These are phyloP conservation scores for Mythimna pallens DNA, from an alignment of 2,888 invertebrate species.

Conservation along the genomic window DNA sequence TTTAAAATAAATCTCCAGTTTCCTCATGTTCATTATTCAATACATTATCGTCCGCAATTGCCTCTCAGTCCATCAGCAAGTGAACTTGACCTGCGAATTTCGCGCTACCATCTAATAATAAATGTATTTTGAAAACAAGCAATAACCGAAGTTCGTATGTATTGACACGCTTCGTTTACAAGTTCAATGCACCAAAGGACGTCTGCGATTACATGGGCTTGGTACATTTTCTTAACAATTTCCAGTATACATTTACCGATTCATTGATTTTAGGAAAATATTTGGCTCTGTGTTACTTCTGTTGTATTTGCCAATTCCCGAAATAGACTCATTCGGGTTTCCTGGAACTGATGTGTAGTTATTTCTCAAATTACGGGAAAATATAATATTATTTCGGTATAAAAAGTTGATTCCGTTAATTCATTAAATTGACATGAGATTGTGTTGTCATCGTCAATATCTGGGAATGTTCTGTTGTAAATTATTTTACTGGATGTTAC, in stretches of 20 bases:
- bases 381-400: constrained; percentile 4
- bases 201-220: constrained; percentile 50
- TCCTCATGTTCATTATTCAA: constrained; percentile 24
- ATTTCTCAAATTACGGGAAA: constrained; percentile 11
- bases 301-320: constrained; percentile 48
- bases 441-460: constrained; percentile 7
- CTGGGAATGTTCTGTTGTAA: neutral
- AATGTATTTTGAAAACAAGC: constrained; percentile 66
- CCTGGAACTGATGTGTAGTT: constrained; percentile 2
- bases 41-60: constrained; percentile 26
- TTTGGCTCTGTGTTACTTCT: constrained; percentile 38
- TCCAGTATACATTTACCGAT: constrained; percentile 30
- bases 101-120: constrained; percentile 53
- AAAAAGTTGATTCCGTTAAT: constrained; percentile 3
- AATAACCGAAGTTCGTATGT: constrained; percentile 48
- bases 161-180: constrained; percentile 57
- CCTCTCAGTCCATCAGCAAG: constrained; percentile 30
- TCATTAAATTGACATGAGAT: neutral
- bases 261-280: constrained; percentile 31
- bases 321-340: constrained; percentile 38
- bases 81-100: constrained; percentile 61
- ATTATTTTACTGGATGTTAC: constrained; percentile 20
- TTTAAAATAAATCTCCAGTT: constrained; percentile 14
- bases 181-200: constrained; percentile 67
- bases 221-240: constrained; percentile 40